Evolutionary conservation across 2,888 invertebrate genomes (phyloP), one percentile per base, ranked within the genome.

Genomic region (Latrodectus elegans): DNA sequence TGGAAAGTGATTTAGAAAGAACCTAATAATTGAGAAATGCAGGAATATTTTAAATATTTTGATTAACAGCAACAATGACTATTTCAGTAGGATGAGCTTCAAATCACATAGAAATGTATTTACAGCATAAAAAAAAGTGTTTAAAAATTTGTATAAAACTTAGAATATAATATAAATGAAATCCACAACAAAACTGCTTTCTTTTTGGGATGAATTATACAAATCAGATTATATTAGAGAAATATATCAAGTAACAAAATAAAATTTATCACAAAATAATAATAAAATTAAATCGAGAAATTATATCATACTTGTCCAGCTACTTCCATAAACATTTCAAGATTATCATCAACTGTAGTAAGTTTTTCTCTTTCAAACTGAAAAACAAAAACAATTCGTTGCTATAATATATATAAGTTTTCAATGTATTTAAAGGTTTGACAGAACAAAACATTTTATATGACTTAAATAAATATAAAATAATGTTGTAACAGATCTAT

Each of bases 241-340:
- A 17, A 70, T 1, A 70, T 26, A 17, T 26, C 1, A 6, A 17
- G 17, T 70, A 26, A 9, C 14, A 26, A 70, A 4, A 68, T 22
- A 8, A 49, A 22, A 22, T 15, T 12, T 75, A 15, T 75, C 6
- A 17, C 17, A 22, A 51, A 73, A 15, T 22, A 22, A 52, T 22
- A 73, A 14, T 53, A 22, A 53, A 73, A 15, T 6, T 14, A 75
- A 60, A 88, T 15, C 52, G 38, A 38, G 38, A 38, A 38, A 38
- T 38, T 8, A 71, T 55, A 55, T 17, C 10, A 90, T 90, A 92
- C 93, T 91, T 93, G 93, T 14, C 95, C 94, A 81, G 95, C 94
- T 90, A 96, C 93, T 92, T 95, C 95, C 8, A 95, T 94, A 92
- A 97, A 95, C 92, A 96, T 94, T 74, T 94, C 94, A 91, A 98